A percentile compares a stretch with the other conserved stretches of the same genome.
Evolutionary conservation across 1,140 invertebrate genomes (phyloP).

Genomic region (Wiebesia pumilae): DNA sequence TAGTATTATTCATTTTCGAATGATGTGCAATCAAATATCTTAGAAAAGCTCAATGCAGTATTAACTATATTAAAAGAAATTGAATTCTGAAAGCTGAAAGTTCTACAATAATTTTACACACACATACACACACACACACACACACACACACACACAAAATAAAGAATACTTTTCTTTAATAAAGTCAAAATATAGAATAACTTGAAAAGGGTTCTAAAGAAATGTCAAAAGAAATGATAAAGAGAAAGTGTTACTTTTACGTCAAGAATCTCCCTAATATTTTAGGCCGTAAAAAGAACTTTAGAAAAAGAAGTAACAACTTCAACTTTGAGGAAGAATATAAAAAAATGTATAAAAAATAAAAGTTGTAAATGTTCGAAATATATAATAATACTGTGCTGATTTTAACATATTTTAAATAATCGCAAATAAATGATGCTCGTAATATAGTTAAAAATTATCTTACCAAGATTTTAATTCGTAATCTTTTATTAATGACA

Average conservation of each 20-base stretch:
- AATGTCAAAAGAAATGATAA: neutral
- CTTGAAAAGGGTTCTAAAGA: neutral
- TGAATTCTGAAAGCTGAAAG: too few relatives aligned
- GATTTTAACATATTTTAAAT: neutral
- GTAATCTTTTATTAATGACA: too few relatives aligned
- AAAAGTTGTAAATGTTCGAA: neutral
- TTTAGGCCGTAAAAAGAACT: neutral
- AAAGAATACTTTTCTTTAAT: neutral
- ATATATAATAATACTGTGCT: neutral
- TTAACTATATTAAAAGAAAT: too few relatives aligned
- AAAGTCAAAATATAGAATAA: neutral
- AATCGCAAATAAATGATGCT: neutral
- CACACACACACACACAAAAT: too few relatives aligned
- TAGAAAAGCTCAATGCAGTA: too few relatives aligned
- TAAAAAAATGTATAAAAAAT: neutral
- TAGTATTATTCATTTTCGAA: too few relatives aligned
- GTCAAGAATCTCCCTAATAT: neutral
- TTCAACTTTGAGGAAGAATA: neutral
- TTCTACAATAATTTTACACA: too few relatives aligned
- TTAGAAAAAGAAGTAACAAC: neutral
- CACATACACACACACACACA: too few relatives aligned
- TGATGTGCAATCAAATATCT: too few relatives aligned
- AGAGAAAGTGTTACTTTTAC: slow-evolving; percentile 1
- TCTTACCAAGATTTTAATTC: too few relatives aligned
- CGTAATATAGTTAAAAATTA: too few relatives aligned